Evolutionary conservation across 37 sponge, comb jelly and placozoan genomes (phyloP).

Genomic region (Hormiphora californensis): DNA sequence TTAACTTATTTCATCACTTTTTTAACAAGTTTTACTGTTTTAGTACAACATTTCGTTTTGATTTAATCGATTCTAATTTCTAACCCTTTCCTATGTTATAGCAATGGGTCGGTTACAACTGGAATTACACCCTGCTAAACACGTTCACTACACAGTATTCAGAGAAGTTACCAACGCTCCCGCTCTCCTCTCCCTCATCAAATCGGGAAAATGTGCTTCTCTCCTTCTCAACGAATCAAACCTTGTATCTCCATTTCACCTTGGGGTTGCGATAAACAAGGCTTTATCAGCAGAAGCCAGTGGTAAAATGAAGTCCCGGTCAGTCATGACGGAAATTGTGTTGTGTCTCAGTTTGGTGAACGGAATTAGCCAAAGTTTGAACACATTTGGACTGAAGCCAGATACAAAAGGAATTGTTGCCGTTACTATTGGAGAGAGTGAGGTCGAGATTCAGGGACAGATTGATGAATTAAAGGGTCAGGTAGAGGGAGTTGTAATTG

Average conservation of each 20-base stretch:
- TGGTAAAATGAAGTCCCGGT: background rate
- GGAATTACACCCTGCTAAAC: slow-evolving; percentile 22
- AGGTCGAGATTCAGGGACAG: background rate
- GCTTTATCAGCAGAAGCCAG: background rate
- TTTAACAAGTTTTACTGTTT: background rate
- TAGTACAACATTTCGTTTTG: background rate
- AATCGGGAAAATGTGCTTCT: background rate
- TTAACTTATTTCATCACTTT: background rate
- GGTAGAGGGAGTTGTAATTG: background rate
- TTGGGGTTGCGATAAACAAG: slow-evolving; percentile 3
- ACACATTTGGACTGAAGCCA: background rate
- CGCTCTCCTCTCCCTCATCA: background rate
- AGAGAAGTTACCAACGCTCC: background rate
- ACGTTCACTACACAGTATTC: slow-evolving; percentile 13
- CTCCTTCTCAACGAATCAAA: background rate
- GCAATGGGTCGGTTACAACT: background rate
- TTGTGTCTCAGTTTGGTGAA: background rate
- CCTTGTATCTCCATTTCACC: slow-evolving; percentile 15
- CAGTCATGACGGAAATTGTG: slow-evolving; percentile 11
- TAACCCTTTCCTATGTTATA: background rate
- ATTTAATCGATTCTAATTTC: background rate
- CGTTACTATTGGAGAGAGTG: background rate
- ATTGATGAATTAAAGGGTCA: background rate
- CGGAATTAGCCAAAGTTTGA: background rate
- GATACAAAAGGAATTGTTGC: background rate